Percentiles rank a stretch among this genome's conserved stretches.
Evolutionary conservation across 2,888 invertebrate genomes (phyloP).

Genomic region (Drosophila nigritarsus): DNA sequence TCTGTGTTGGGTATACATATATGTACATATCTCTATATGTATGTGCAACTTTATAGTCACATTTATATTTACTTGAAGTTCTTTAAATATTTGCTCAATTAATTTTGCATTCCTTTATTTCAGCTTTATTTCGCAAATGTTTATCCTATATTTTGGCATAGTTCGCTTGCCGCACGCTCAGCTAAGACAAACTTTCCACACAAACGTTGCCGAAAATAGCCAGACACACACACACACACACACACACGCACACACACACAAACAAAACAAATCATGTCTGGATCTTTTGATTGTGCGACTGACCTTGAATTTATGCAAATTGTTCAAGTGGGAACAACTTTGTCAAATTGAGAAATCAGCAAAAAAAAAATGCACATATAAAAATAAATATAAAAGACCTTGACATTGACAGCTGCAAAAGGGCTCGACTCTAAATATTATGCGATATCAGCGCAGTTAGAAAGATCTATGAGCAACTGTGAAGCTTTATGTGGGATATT

Average conservation of each 20-base stretch:
- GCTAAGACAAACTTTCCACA: conserved; percentile 25
- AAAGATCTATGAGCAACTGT: conserved; percentile 12
- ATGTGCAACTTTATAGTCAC: conserved; percentile 4
- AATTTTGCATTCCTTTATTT: not conserved
- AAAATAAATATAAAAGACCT: conserved; percentile 46
- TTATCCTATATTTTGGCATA: conserved; percentile 16
- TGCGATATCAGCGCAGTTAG: conserved; percentile 41
- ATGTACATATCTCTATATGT: not conserved
- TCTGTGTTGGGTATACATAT: conserved; percentile 48
- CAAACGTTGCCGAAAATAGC: conserved; percentile 50
- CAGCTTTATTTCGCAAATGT: conserved; percentile 6
- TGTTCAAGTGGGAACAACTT: conserved; percentile 77
- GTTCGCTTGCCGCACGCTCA: not conserved
- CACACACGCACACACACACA: conserved; percentile 2
- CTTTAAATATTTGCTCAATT: conserved; percentile 1
- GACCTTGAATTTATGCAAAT: conserved; percentile 79
- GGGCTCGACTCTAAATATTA: conserved; percentile 46
- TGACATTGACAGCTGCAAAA: conserved; percentile 64
- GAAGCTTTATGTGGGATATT: not conserved
- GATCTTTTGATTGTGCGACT: conserved; percentile 68
- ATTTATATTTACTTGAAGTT: not conserved
- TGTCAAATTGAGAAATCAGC: conserved; percentile 70
- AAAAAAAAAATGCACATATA: conserved; percentile 16
- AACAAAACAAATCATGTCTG: conserved; percentile 59
- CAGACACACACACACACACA: conserved; percentile 37